Percentiles rank a stretch among this genome's conserved stretches.
These are phyloP conservation scores for Apocrypta bakeri DNA, from an alignment of 1,140 invertebrate genomes.

Conservation along the genomic window DNA sequence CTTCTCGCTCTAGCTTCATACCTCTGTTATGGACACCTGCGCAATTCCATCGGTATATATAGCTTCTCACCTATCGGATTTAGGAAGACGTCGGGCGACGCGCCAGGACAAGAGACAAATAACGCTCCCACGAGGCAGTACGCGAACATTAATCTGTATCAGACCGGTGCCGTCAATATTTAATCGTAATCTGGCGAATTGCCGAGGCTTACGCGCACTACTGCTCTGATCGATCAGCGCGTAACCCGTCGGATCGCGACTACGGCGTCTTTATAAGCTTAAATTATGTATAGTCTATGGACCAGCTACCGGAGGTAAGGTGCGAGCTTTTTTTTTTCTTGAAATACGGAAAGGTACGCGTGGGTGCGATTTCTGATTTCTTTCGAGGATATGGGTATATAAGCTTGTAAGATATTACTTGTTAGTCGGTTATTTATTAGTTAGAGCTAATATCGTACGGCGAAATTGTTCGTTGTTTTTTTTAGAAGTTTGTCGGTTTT, in stretches of 20 bases:
- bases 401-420: neutral
- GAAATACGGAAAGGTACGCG: neutral
- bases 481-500: no score
- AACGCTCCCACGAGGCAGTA: constrained; percentile 52
- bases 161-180: constrained; percentile 65
- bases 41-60: no score
- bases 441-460: no score
- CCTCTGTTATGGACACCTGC: no score
- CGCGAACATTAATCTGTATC: constrained; percentile 69
- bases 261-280: constrained; percentile 32
- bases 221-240: constrained; percentile 34
- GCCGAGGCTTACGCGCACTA: constrained; percentile 45
- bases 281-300: constrained; percentile 42
- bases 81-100: constrained; percentile 20
- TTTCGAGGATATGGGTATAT: neutral
- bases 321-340: neutral
- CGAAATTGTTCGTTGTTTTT: no score
- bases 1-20: no score
- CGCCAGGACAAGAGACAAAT: constrained; percentile 61
- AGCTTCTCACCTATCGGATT: no score
- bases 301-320: neutral
- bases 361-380: neutral
- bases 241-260: neutral
- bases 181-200: constrained; percentile 68
- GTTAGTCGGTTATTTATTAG: neutral